Evolutionary conservation across 2,797 vertebrate genomes (phyloP), one percentile per base, ranked within the genome.

Genomic region (Melanotaenia maccullochi): DNA sequence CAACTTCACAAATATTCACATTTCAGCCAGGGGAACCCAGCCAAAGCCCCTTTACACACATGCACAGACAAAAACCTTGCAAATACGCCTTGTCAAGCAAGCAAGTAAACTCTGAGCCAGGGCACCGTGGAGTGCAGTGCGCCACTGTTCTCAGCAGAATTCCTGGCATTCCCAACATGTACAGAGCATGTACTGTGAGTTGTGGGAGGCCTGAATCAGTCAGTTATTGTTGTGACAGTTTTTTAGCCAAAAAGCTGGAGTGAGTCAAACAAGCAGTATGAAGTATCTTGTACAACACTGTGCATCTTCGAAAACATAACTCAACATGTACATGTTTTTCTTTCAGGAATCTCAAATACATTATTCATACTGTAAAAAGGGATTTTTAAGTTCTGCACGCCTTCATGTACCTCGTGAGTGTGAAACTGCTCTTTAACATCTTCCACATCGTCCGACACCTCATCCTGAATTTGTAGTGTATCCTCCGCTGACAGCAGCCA

Each of bases 371-470:
- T 28, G 7, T 24, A 22, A 9, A 70, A 54, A 40, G 18, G 49
- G 18, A 25, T 13, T 11, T 51, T 47, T n/a, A n/a, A n/a, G 20
- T n/a, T 47, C 20, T 47, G 44, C 1, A 47, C 1, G 20, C 44
- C 24, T 61, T 33, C 11, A 70, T 59, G 49, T 61, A 99, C 98
- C 93, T 99, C 98, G 9, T 99, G 98, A 9, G 95, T 96, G 73
- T 97, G 96, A 93, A 99, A 99, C 85, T 99, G 98, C 4, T 97
- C 96, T 90, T 99, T 99, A 74, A 99, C 98, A 78, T 99, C 97
- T 69, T 99, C 98, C 63, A 99, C 98, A 36, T 99, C 96, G 0
- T 95, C 92, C 0, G 97, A 99, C 84, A 99, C 96, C 38, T 97
- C 96, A 0, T 96, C 96, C 86, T 99, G 97, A 73, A 96, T 94